phyloP scores from a whole-genome alignment of 2,888 invertebrate genomes.

The Eilema depressum region DNA sequence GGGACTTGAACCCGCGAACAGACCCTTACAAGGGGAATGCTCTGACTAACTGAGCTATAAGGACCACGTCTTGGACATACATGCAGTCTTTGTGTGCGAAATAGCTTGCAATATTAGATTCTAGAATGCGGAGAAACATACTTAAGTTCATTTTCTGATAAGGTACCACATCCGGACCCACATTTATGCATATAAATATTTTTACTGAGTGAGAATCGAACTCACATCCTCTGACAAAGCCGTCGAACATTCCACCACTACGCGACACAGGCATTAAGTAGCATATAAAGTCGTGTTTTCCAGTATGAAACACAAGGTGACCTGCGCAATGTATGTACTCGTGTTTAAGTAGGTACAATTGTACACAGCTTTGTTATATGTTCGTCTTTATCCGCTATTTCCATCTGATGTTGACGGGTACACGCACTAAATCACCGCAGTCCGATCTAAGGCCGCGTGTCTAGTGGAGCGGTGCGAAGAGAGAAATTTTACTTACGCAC shows the following conservation, averaged over 20 bases:
- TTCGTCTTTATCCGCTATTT: slow-evolving; percentile 11
- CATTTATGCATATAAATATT: too few relatives aligned
- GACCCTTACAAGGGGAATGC: too few relatives aligned
- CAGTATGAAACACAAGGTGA: neutral
- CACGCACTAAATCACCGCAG: slow-evolving; percentile 10
- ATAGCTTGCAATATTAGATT: too few relatives aligned
- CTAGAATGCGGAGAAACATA: too few relatives aligned
- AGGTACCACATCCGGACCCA: too few relatives aligned
- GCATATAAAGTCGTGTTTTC: neutral
- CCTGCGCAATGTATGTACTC: neutral
- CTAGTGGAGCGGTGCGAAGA: neutral
- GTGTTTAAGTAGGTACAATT: neutral
- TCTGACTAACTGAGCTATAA: too few relatives aligned
- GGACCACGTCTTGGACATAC: too few relatives aligned
- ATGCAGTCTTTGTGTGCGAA: too few relatives aligned
- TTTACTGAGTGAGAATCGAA: neutral
- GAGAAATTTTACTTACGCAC: neutral
- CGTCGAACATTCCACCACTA: neutral
- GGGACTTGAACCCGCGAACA: too few relatives aligned
- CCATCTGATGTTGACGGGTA: slow-evolving; percentile 14
- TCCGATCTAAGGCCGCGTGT: slow-evolving; percentile 1
- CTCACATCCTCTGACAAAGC: neutral
- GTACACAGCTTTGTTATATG: slow-evolving; percentile 7
- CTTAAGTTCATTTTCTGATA: too few relatives aligned
- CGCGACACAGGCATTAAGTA: neutral